Evolutionary conservation across 2,888 invertebrate genomes (phyloP).

Genomic region (Cryptocephalus primarius): DNA sequence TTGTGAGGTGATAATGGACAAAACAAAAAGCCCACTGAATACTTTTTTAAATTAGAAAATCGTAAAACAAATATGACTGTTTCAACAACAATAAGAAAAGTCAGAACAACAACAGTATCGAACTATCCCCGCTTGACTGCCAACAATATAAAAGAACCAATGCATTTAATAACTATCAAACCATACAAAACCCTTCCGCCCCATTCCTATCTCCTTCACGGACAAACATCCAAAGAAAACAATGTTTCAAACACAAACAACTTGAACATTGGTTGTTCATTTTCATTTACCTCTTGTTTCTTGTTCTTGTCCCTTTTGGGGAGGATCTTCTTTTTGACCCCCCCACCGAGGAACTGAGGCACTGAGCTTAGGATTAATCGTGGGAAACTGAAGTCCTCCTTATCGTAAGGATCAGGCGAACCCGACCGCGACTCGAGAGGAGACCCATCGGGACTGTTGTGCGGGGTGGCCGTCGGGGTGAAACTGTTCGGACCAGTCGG

Average conservation of each 20-base stretch:
- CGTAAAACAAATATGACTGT: no score
- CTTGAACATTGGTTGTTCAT: not conserved
- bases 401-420: constrained; percentile 36
- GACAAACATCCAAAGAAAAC: not conserved
- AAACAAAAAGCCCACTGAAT: no score
- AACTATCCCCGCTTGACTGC: no score
- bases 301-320: constrained; percentile 11
- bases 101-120: no score
- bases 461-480: constrained; percentile 78
- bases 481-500: constrained; percentile 54
- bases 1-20: no score
- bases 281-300: constrained; percentile 21
- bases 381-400: constrained; percentile 35
- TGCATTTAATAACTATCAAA: no score
- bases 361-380: constrained; percentile 51
- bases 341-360: constrained; percentile 52
- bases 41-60: no score
- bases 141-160: no score
- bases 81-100: no score
- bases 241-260: constrained; percentile 7
- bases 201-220: no score
- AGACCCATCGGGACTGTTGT: constrained; percentile 69
- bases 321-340: constrained; percentile 30
- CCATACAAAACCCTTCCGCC: no score
- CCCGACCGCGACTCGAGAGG: constrained; percentile 39